These are phyloP conservation scores for Enteromius radiatus DNA, from an alignment of 2,797 vertebrate genomes.

Conservation along the genomic window DNA sequence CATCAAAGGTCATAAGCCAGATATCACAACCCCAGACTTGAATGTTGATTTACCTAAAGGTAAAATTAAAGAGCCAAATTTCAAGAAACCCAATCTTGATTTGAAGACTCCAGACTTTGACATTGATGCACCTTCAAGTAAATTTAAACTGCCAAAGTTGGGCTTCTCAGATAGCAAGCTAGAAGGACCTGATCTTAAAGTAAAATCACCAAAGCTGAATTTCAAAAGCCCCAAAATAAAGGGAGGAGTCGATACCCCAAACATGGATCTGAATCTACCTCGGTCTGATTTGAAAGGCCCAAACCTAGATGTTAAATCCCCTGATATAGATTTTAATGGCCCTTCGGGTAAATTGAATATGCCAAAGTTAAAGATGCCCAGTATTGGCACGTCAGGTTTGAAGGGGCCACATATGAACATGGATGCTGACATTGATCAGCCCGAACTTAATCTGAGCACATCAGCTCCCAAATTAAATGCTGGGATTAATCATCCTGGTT, in stretches of 20 bases:
- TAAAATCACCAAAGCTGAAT: slow-evolving; percentile 54
- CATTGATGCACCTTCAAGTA: slow-evolving; percentile 47
- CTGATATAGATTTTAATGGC: slow-evolving; percentile 50
- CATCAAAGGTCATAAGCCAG: slow-evolving; percentile 40
- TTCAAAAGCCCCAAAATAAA: slow-evolving; percentile 61
- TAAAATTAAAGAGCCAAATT: slow-evolving; percentile 28
- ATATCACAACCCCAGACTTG: slow-evolving; percentile 47
- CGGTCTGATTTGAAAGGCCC: slow-evolving; percentile 18
- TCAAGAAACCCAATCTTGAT: slow-evolving; percentile 48
- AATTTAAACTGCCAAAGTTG: slow-evolving; percentile 53
- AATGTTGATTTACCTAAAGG: slow-evolving; percentile 27
- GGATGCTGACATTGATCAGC: slow-evolving; percentile 46
- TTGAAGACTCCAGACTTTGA: slow-evolving; percentile 50
- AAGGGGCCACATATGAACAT: slow-evolving; percentile 55
- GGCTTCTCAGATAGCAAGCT: slow-evolving; percentile 2
- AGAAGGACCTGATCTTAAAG: slow-evolving; percentile 34
- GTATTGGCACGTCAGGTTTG: slow-evolving; percentile 23
- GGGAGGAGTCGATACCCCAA: slow-evolving; percentile 47
- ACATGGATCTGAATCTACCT: slow-evolving; percentile 39
- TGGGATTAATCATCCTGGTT: slow-evolving; percentile 39
- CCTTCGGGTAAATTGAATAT: slow-evolving; percentile 38
- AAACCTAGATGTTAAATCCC: slow-evolving; percentile 53
- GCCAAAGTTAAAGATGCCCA: slow-evolving; percentile 44
- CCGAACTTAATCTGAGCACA: slow-evolving; percentile 52
- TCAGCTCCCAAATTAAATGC: slow-evolving; percentile 43